Conservation (phyloP, 2,797 vertebrate species). For the Nothura maculosa region DNA sequence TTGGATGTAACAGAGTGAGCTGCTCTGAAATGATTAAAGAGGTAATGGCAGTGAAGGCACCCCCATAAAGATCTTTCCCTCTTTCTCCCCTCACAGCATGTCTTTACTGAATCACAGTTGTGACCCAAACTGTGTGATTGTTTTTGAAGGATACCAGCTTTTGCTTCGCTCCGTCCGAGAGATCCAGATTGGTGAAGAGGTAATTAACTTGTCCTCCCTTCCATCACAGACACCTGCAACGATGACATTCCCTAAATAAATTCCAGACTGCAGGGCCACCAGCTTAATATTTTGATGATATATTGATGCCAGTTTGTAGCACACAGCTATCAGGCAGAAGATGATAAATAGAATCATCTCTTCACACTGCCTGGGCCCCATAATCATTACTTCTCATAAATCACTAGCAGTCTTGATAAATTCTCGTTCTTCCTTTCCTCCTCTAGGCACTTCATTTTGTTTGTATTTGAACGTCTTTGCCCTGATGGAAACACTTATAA, state of each 20-base stretch:
- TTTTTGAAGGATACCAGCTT: conserved; percentile 91
- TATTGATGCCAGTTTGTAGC: conserved; percentile 66
- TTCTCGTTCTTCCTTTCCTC: conserved; percentile 50
- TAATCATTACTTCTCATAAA: conserved; percentile 72
- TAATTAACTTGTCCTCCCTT: conserved; percentile 80
- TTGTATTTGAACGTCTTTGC: conserved; percentile 54
- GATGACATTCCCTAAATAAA: conserved; percentile 69
- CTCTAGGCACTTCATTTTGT: conserved; percentile 54
- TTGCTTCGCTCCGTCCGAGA: conserved; percentile 88
- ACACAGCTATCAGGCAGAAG: conserved; percentile 61
- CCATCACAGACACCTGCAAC: conserved; percentile 59
- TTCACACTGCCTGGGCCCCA: conserved; percentile 70
- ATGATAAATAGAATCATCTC: conserved; percentile 59
- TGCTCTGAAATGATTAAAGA: not conserved
- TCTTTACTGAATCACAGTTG: conserved; percentile 97
- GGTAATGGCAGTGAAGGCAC: not conserved
- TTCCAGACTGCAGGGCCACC: conserved; percentile 70
- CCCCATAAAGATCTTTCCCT: not conserved
- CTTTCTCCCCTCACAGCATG: conserved; percentile 82
- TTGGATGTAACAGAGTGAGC: not conserved
- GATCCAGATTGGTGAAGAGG: conserved; percentile 90
- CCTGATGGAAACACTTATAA: conserved; percentile 57
- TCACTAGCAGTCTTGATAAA: conserved; percentile 59
- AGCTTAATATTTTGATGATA: conserved; percentile 77
- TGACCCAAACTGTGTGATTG: conserved; percentile 93